Base-by-base conservation (phyloP, 2,888 invertebrate genomes). In the Drosophila paramelanica region DNA sequence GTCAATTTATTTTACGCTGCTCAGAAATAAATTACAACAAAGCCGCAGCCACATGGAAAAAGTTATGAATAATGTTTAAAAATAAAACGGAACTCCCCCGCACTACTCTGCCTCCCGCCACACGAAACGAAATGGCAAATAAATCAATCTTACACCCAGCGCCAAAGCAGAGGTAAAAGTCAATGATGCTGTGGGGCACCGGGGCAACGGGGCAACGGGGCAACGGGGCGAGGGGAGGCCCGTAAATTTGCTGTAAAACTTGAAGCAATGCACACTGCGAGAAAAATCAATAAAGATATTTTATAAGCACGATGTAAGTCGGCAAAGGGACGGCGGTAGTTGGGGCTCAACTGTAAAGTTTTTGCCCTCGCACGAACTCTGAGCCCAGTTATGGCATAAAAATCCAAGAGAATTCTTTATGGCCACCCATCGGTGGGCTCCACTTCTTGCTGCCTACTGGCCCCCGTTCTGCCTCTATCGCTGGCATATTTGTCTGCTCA, bases 51-150 rank as follows among this genome's bases (percentile, higher is more conserved):
- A 57, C 58, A 72, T 55, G 70, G 68, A 61, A 76, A 81, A 85
- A 86, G 81, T 88, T 85, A 88, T 85, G 89, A 81, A 81, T 81
- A 86, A 86, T 88, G 81, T 69, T 70, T 67, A 64, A 78, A 71
- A 82, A 74, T 67, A 73, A 72, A 81, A 61, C 53, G 59, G 72
- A 69, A 56, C 65, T 57, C 55, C 41, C 0, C 11, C 5, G 3
- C 23, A 31, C 11, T 6, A 23, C n/a, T 8, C 6, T 5, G 7
- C 4, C 20, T 27, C 2, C 45, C 0, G 3, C 38, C 31, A 1
- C 14, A 14, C 6, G 8, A 42, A 57, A 73, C 64, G 71, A 62
- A 80, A 71, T 59, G 64, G 61, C 74, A 77, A 79, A 89, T 87
- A 87, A 88, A 87, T 87, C 89, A 87, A 87, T 88, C 86, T 80